Evolutionary conservation across 2,888 invertebrate species (phyloP).

Genomic region (Eupithecia centaureata): DNA sequence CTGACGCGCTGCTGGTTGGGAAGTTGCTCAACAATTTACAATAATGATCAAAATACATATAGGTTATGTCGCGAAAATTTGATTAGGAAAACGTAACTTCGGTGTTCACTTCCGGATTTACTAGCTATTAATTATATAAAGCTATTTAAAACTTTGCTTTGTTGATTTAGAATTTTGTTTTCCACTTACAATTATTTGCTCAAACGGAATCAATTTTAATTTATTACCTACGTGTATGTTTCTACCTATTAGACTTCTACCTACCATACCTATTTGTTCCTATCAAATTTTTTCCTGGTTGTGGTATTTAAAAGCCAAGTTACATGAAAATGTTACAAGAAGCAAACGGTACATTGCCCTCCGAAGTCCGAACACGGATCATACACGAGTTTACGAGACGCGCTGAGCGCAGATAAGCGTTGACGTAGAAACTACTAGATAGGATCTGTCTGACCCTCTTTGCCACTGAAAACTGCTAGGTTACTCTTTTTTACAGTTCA

Average conservation of each 20-base stretch:
- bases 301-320: background rate
- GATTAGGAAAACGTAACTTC: background rate
- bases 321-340: slow-evolving; percentile 13
- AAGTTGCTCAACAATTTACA: background rate
- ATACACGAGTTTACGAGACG: slow-evolving; percentile 24
- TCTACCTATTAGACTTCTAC: no score
- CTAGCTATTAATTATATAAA: no score
- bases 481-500: background rate
- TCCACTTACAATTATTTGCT: background rate
- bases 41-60: no score
- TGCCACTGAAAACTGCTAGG: slow-evolving; percentile 16
- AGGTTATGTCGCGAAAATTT: no score
- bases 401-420: slow-evolving; percentile 19
- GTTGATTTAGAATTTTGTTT: no score
- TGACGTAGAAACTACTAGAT: slow-evolving; percentile 34
- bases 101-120: no score
- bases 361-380: slow-evolving; percentile 24
- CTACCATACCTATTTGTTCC: no score
- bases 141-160: no score
- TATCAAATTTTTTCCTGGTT: no score
- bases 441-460: slow-evolving; percentile 22
- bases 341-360: slow-evolving; percentile 31
- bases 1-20: background rate
- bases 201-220: no score
- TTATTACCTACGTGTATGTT: no score